Evolutionary conservation across 2,797 vertebrate species (phyloP), one percentile per base, ranked within the genome.

Genomic region (Micrastur ruficollis): DNA sequence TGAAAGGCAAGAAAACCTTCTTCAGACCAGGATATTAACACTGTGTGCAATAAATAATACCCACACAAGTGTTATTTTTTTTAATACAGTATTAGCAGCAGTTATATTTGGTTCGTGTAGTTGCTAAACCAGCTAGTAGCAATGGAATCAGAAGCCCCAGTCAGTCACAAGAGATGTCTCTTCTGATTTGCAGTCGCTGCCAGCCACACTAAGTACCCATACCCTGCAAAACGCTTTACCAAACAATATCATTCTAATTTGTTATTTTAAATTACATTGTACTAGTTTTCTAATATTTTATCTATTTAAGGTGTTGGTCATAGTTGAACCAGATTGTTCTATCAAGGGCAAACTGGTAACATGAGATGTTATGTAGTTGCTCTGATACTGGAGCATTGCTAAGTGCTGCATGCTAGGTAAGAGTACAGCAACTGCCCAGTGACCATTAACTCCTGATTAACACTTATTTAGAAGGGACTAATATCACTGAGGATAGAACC

Each of bases 381-480:
- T 49, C 29, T 31, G 34, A 25, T 23, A 32, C 36, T 13, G 34
- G n/a, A 71, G 36, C 40, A 34, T 1, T 52, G 25, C 22, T 4
- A 61, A 76, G 14, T 7, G 38, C 40, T 19, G 14, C 23, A 12
- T 17, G 23, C 22, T 47, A 15, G 0, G 0, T 22, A 52, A 23
- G 19, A 44, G 44, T 7, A n/a, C 9, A 81, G 71, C 25, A 87
- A 44, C 27, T 66, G 31, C 52, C 12, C 27, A 27, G 38, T 25
- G 46, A 27, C n/a, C 34, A 12, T 42, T 49, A 67, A 36, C 22
- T 63, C n/a, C 52, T 22, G 15, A 55, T 36, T 80, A 67, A 17
- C 14, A 10, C 13, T 27, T 29, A 22, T 66, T 82, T 29, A 76
- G 42, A 70, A 66, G 22, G 52, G 6, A 55, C 18, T 22, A 26